Evolutionary conservation across 2,888 invertebrate species (phyloP), one percentile per base, ranked within the genome.

Genomic region (Xestia sexstrigata): DNA sequence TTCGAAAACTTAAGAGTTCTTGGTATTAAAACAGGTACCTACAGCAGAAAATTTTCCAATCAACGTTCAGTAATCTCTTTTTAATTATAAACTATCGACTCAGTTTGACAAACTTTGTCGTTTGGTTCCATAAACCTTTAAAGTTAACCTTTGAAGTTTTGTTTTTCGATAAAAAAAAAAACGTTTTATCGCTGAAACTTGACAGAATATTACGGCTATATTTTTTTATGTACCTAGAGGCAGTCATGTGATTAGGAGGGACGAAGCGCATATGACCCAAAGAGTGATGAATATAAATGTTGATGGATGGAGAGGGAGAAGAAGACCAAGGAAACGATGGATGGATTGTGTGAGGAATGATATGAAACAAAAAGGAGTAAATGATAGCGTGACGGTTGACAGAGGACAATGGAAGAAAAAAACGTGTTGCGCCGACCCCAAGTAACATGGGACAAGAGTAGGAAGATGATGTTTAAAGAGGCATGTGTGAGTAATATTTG

Each of bases 1-100:
- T 30, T 26, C 7, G 0, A 60, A 11, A 39, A 5, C 23, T 75
- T 30, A 17, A 75, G 23, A 47, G 13, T 49, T 30, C 9, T 35
- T 45, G 15, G 13, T 74, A 35, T 15, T n/a, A 74, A 35, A 35
- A 58, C 30, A 47, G 17, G 26, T 30, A 42, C 2, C 30, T 52
- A 47, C 20, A 47, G 26, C 20, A 58, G n/a, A 69, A n/a, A 39
- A 39, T 63, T 77, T 67, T 63, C 68, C 77, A 78, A 87, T 80
- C 77, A 60, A 49, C 23, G 11, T 70, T 76, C 74, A 45, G 68
- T 84, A 80, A 86, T 80, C 77, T 78, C 74, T 68, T 70, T 60
- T 69, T 77, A 85, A 84, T 79, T 86, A 80, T 35, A 70, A 84
- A 84, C 79, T 84, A 75, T 80, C 20, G 67, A 76, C 80, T 70